These are phyloP conservation scores for Phaethon lepturus DNA, from an alignment of 2,113 vertebrate genomes.

Conservation along the genomic window DNA sequence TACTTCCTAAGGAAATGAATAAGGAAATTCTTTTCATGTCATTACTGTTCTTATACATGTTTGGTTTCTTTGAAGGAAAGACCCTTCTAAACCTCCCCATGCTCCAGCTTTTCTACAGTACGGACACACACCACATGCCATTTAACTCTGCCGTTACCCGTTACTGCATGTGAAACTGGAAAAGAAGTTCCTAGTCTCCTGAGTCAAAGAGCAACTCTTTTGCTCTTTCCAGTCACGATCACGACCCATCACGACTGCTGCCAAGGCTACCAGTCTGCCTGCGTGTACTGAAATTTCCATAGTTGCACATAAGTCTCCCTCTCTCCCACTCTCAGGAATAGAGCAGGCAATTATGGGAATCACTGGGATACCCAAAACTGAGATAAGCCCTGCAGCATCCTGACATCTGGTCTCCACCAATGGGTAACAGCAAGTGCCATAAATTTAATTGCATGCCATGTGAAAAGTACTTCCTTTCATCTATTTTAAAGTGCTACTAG, in stretches of 20 bases:
- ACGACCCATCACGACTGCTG: fast-evolving
- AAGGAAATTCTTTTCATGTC: conserved; percentile 60
- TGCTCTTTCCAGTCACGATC: background rate
- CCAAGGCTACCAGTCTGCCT: background rate
- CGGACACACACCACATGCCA: fast-evolving
- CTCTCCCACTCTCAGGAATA: background rate
- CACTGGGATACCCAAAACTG: background rate
- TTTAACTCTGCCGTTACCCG: background rate
- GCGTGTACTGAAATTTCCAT: fast-evolving
- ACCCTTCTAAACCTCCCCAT: background rate
- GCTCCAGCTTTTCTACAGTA: background rate
- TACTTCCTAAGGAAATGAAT: conserved; percentile 63
- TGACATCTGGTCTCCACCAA: background rate
- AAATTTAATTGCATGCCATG: background rate
- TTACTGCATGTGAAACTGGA: background rate
- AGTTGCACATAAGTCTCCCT: background rate
- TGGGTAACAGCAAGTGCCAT: background rate
- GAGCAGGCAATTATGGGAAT: background rate
- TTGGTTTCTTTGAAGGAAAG: background rate
- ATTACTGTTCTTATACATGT: background rate
- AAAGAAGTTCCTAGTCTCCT: background rate
- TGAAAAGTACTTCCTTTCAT: background rate
- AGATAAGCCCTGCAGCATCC: background rate
- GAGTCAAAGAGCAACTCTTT: background rate
- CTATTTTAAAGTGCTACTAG: background rate